Evolutionary conservation across 2,888 invertebrate species (phyloP).

Genomic region (Eledone cirrhosa): DNA sequence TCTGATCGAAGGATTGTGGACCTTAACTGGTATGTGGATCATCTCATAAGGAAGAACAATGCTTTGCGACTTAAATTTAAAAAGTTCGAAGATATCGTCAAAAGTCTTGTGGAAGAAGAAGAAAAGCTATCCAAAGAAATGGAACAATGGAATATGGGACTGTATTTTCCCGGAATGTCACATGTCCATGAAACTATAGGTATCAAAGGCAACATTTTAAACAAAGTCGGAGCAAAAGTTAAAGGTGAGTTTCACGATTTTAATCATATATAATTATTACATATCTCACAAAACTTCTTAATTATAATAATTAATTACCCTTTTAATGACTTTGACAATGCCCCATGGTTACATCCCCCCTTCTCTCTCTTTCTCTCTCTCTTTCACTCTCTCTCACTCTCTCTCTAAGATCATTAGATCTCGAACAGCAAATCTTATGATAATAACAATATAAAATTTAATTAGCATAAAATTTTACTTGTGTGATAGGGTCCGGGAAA

Average conservation of each 20-base stretch:
- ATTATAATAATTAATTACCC: too few species aligned
- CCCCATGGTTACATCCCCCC: too few species aligned
- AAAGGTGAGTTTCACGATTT: not conserved
- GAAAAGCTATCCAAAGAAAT: not conserved
- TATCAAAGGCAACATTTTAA: not conserved
- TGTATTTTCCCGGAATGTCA: slow-evolving; percentile 5
- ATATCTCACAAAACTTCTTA: not conserved
- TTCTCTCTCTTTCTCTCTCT: not conserved
- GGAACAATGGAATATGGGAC: not conserved
- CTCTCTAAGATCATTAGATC: not conserved
- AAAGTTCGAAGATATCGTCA: not conserved
- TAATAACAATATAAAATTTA: too few species aligned
- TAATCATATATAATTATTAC: not conserved
- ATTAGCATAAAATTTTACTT: too few species aligned
- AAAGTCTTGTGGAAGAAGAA: not conserved
- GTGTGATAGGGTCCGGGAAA: too few species aligned
- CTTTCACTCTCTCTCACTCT: not conserved
- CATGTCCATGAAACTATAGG: not conserved
- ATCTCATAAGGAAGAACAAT: not conserved
- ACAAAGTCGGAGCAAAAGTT: not conserved
- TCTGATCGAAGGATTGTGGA: not conserved
- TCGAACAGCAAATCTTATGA: too few species aligned
- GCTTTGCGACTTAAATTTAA: not conserved
- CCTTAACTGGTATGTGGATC: not conserved
- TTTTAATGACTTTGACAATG: too few species aligned